phyloP scores from a whole-genome alignment of 2,113 vertebrate genomes.

The Rynchops niger region DNA sequence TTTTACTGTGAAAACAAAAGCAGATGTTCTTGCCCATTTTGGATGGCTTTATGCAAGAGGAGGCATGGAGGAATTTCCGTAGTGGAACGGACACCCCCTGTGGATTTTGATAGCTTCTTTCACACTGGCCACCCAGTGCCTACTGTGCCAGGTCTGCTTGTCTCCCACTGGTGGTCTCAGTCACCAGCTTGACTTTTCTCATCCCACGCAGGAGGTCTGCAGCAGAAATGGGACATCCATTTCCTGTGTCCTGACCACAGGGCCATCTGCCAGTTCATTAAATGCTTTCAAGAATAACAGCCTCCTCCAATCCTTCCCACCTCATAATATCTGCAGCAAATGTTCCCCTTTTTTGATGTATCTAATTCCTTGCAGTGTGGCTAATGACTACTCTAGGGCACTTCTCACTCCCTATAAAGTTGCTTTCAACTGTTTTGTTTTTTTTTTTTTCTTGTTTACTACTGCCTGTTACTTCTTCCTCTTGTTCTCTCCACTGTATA shows the following conservation, averaged over 20 bases:
- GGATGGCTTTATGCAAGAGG: not conserved
- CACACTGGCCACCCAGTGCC: not conserved
- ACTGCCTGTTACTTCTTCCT: not conserved
- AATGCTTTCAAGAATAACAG: slow-evolving; percentile 9
- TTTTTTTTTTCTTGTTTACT: not conserved
- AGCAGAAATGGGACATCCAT: not conserved
- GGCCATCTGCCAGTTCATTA: slow-evolving; percentile 16
- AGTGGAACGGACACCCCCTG: not conserved
- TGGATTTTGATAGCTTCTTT: not conserved
- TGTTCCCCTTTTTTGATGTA: not conserved
- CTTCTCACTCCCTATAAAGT: slow-evolving; percentile 7
- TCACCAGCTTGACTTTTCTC: not conserved
- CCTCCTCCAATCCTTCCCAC: not conserved
- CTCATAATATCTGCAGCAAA: slow-evolving; percentile 37
- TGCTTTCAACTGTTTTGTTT: not conserved
- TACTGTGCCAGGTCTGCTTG: not conserved
- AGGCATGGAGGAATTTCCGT: not conserved
- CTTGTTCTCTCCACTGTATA: not conserved
- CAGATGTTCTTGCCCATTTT: slow-evolving; percentile 50
- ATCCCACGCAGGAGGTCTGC: not conserved
- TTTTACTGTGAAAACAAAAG: slow-evolving; percentile 54
- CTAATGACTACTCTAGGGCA: slow-evolving; percentile 40
- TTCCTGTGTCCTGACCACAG: not conserved
- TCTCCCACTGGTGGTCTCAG: not conserved
- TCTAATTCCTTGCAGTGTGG: not conserved